Base-by-base conservation (phyloP, 2,113 vertebrate species). In the Helogale parvula region DNA sequence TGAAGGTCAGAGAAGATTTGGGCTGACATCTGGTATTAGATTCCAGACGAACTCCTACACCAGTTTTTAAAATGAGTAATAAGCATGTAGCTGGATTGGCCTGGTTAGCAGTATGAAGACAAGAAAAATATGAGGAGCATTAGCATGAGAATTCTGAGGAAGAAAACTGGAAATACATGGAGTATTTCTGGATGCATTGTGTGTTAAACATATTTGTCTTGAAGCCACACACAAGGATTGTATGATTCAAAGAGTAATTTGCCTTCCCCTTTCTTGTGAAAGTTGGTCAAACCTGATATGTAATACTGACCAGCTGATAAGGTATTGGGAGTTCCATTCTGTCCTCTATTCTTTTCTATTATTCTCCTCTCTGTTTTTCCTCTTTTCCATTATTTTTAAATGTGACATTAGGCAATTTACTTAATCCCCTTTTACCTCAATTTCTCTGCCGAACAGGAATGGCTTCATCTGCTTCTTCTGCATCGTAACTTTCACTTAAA, bases 191-290 rank as follows among this genome's bases (percentile, higher is more conserved):
- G 90, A 47, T 35, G 65, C 0, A 23, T 9, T 69, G 38, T 41
- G 50, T 15, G 10, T n/a, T 87, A 87, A 93, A 82, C n/a, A 65
- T 41, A 50, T 63, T 12, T 69, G 77, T 52, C 80, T 82, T 96
- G n/a, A 92, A 68, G 38, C 16, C 14, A 95, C 9, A 3, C 12
- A 89, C 23, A 60, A 81, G 3, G 29, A 57, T 60, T 35, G 71
- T 82, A 27, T 38, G 69, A 83, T 16, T 94, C 85, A 84, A 54
- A 84, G 23, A 76, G 47, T n/a, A 81, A 76, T 52, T 91, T 91
- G 0, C 12, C 1, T 41, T 76, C 16, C 3, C 63, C 1, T 47
- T 81, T 94, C 50, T 47, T 47, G n/a, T 35, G 83, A 19, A 77
- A 72, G 17, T 9, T 81, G 5, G 27, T 72, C 68, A 72, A 71